Conservation (phyloP, 2,888 invertebrate genomes). For the Nomada goodeniana region DNA sequence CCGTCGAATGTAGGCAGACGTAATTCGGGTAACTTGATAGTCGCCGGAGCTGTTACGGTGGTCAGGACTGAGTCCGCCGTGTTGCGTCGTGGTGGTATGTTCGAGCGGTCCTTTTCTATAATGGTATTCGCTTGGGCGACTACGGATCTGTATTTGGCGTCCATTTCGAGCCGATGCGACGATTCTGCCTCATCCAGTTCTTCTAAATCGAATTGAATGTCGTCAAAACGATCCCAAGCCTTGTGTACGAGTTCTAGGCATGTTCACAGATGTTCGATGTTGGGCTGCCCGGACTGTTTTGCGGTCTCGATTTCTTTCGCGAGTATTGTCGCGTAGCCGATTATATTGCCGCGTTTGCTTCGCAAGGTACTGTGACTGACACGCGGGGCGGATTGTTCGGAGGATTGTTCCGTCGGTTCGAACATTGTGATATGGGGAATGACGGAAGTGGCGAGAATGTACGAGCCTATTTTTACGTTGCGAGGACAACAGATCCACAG, state of each 20-base stretch:
- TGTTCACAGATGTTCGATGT: not conserved
- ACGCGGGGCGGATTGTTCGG: not conserved
- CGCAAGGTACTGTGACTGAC: not conserved
- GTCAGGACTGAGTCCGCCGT: not conserved
- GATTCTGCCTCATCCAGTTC: not conserved
- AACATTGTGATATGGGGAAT: not conserved
- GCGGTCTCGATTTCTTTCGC: not conserved
- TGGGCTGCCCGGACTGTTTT: not conserved
- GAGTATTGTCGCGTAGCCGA: not conserved
- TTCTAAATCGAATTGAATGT: not conserved
- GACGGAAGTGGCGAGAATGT: not conserved
- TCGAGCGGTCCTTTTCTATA: not conserved
- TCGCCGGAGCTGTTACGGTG: not conserved
- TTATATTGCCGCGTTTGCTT: not conserved
- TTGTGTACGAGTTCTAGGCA: no score
- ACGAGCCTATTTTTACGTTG: not conserved
- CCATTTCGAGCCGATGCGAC: not conserved
- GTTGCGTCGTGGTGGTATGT: not conserved
- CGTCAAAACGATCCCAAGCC: not conserved
- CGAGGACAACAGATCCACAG: not conserved
- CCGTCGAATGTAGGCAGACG: conserved; percentile 4
- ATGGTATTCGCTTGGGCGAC: not conserved
- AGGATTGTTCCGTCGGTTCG: no score
- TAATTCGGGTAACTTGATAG: not conserved
- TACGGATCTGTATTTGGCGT: not conserved